A percentile compares a stretch with the other conserved stretches of the same genome.
These are phyloP conservation scores for Drosophila kanapiae DNA, from an alignment of 1,140 invertebrate genomes.

Conservation along the genomic window DNA sequence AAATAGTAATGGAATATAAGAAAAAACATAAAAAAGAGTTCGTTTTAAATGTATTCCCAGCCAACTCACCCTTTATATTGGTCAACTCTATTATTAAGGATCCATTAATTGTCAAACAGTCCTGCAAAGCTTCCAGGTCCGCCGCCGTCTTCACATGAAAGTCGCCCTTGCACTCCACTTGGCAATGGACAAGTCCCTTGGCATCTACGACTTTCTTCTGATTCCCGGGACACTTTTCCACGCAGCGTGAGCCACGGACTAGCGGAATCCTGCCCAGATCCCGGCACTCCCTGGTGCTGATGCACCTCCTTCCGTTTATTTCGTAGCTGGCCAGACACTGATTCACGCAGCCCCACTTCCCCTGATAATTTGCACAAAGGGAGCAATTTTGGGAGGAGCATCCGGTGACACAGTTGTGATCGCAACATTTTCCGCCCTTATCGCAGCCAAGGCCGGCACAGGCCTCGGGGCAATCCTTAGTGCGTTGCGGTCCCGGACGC, in stretches of 20 bases:
- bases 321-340: conserved; percentile 60
- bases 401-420: conserved; percentile 60
- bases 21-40: background rate
- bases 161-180: conserved; percentile 59
- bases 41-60: background rate
- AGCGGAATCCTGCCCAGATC: conserved; percentile 56
- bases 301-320: conserved; percentile 57
- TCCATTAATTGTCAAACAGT: conserved; percentile 71
- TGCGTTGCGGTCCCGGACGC: conserved; percentile 14
- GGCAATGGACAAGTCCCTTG: conserved; percentile 44
- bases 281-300: conserved; percentile 53
- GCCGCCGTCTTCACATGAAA: conserved; percentile 49
- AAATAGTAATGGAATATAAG: background rate
- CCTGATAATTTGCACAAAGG: conserved; percentile 56
- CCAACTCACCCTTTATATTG: conserved; percentile 61
- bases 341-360: conserved; percentile 52
- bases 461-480: conserved; percentile 30
- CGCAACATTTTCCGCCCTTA: conserved; percentile 58
- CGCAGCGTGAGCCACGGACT: conserved; percentile 49
- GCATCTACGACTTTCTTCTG: conserved; percentile 37
- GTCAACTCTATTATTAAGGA: conserved; percentile 70
- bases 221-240: conserved; percentile 63
- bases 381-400: conserved; percentile 58
- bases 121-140: conserved; percentile 53
- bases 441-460: conserved; percentile 61